Conservation (phyloP, 2,888 invertebrate genomes). For the Microctonus aethiopoides region DNA sequence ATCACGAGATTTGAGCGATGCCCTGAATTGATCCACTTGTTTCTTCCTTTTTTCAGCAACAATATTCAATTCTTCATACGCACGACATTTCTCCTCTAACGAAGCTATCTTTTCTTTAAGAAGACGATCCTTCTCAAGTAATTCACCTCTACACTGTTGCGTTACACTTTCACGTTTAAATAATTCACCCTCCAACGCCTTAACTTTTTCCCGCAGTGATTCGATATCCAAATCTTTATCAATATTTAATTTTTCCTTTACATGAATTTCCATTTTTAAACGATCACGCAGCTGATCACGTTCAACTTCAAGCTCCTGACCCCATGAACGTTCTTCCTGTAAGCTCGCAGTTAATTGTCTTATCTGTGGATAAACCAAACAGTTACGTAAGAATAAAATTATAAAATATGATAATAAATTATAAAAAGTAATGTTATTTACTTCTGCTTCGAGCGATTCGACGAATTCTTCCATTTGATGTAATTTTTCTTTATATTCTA, state of each 20-base stretch:
- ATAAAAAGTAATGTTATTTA: slow-evolving; percentile 38
- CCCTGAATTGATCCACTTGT: slow-evolving; percentile 66
- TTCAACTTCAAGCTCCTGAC: slow-evolving; percentile 60
- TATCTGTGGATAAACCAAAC: slow-evolving; percentile 46
- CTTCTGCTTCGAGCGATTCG: slow-evolving; percentile 60
- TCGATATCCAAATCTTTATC: slow-evolving; percentile 56
- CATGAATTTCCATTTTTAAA: slow-evolving; percentile 52
- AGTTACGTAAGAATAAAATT: slow-evolving; percentile 8
- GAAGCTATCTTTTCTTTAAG: slow-evolving; percentile 55
- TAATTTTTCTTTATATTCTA: slow-evolving; percentile 61
- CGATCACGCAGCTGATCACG: slow-evolving; percentile 57
- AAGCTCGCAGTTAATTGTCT: slow-evolving; percentile 58
- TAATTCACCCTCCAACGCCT: slow-evolving; percentile 57
- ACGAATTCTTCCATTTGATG: slow-evolving; percentile 60
- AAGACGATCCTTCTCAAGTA: slow-evolving; percentile 57
- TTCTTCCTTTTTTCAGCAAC: slow-evolving; percentile 67
- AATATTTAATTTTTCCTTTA: slow-evolving; percentile 50
- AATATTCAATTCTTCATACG: slow-evolving; percentile 55
- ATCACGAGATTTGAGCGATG: slow-evolving; percentile 65
- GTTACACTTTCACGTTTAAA: slow-evolving; percentile 60
- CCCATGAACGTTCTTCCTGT: slow-evolving; percentile 61
- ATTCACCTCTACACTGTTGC: slow-evolving; percentile 58
- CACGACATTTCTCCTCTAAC: slow-evolving; percentile 56
- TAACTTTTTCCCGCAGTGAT: slow-evolving; percentile 52
- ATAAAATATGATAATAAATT: neutral